Conservation (phyloP, 2,797 vertebrate species). For the Gallinago solitaria region DNA sequence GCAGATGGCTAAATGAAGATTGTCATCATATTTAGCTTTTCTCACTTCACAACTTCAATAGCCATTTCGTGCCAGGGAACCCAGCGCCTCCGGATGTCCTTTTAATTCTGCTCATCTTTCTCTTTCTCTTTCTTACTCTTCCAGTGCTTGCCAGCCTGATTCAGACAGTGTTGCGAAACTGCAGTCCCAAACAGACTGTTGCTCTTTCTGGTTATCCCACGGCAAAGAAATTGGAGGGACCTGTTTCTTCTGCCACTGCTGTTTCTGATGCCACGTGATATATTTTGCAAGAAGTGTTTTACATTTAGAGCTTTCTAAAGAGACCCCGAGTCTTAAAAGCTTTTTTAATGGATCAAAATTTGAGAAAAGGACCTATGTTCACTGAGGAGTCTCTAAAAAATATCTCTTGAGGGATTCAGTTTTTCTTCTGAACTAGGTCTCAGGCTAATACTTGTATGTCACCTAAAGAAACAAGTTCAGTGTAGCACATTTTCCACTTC, state of each 20-base stretch:
- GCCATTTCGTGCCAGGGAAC: not conserved
- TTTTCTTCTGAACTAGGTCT: not conserved
- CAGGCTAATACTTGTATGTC: not conserved
- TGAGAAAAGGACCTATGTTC: not conserved
- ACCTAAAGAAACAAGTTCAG: not conserved
- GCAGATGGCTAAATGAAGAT: not conserved
- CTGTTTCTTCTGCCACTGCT: not conserved
- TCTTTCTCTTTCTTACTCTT: not conserved
- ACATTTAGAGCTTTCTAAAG: not conserved
- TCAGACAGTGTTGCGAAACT: not conserved
- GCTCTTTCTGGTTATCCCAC: not conserved
- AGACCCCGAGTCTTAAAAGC: not conserved
- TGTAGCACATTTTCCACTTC: not conserved
- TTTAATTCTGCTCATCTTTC: constrained; percentile 1
- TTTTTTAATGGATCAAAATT: not conserved
- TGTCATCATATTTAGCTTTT: constrained; percentile 13
- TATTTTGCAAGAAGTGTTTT: not conserved
- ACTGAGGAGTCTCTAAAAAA: not conserved
- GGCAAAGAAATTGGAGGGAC: not conserved
- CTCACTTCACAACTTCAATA: not conserved
- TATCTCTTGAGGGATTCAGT: not conserved
- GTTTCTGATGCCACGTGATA: not conserved
- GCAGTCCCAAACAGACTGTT: not conserved
- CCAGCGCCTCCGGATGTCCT: not conserved
- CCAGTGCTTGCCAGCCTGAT: not conserved